Conservation (phyloP, 1,140 invertebrate genomes). For the Drosophila orosa region DNA sequence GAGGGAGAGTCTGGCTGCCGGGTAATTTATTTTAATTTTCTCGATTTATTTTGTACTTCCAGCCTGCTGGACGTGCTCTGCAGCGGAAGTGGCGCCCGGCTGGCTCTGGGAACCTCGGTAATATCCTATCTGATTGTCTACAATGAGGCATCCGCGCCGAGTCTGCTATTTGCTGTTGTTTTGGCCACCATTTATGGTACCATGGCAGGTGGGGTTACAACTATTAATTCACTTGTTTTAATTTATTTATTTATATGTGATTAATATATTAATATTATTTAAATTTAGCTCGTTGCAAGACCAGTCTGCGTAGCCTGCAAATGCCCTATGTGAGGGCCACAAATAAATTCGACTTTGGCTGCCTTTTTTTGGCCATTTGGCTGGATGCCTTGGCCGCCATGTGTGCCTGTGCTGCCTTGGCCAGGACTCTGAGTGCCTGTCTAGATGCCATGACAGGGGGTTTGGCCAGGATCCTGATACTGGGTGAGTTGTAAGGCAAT, state of each 20-base stretch:
- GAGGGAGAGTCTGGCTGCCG: background rate
- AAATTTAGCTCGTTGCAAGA: slow-evolving; percentile 69
- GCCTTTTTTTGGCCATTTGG: slow-evolving; percentile 87
- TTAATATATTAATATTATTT: background rate
- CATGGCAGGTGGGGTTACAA: slow-evolving; percentile 61
- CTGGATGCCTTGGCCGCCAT: slow-evolving; percentile 86
- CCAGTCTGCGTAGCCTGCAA: slow-evolving; percentile 73
- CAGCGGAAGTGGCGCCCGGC: slow-evolving; percentile 74
- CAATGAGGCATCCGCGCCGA: slow-evolving; percentile 76
- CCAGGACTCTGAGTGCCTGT: slow-evolving; percentile 87
- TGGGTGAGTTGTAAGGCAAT: slow-evolving; percentile 40
- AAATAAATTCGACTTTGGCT: slow-evolving; percentile 82
- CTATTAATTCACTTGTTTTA: background rate
- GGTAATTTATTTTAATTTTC: slow-evolving; percentile 32
- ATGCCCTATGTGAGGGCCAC: slow-evolving; percentile 83
- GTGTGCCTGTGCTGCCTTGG: slow-evolving; percentile 87
- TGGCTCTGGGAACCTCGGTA: slow-evolving; percentile 74
- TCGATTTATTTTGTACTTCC: slow-evolving; percentile 24
- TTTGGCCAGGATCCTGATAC: slow-evolving; percentile 85
- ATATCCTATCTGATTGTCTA: slow-evolving; percentile 75
- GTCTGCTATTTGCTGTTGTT: slow-evolving; percentile 66
- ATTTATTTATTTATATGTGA: background rate
- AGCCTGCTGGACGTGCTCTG: slow-evolving; percentile 73
- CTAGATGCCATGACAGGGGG: slow-evolving; percentile 88
- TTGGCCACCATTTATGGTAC: slow-evolving; percentile 69